Evolutionary conservation across 35 echinoderm and acorn worm species (phyloP).

Genomic region (Amphiura filiformis): DNA sequence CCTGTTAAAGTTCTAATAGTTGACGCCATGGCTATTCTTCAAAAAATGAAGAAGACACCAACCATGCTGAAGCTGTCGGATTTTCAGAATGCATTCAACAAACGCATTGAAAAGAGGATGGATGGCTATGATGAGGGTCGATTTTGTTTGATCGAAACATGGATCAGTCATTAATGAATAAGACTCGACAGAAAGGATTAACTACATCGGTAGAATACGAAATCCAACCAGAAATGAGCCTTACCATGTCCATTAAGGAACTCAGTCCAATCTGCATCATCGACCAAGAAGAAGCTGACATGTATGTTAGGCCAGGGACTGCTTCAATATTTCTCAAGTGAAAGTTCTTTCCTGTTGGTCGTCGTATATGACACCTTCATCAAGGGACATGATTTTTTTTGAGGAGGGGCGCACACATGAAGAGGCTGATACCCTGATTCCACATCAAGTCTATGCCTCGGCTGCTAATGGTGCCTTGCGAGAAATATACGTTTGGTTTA

Average conservation of each 20-base stretch:
- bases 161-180: slow-evolving; percentile 36
- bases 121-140: slow-evolving; percentile 18
- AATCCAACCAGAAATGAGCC: slow-evolving; percentile 16
- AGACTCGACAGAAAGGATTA: slow-evolving; percentile 37
- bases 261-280: not conserved
- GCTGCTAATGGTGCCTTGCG: slow-evolving; percentile 32
- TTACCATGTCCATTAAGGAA: not conserved
- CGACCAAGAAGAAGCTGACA: not conserved
- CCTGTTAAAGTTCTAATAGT: not conserved
- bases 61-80: not conserved
- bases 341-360: not conserved
- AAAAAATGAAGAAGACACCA: not conserved
- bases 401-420: slow-evolving; percentile 9
- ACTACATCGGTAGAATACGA: slow-evolving; percentile 22
- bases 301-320: not conserved
- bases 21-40: not conserved
- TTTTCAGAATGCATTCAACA: not conserved
- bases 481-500: slow-evolving; percentile 41
- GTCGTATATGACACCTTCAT: slow-evolving; percentile 40
- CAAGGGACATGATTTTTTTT: slow-evolving; percentile 45
- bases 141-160: slow-evolving; percentile 15
- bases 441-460: slow-evolving; percentile 34
- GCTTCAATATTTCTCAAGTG: not conserved
- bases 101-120: not conserved
- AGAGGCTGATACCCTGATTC: slow-evolving; percentile 39